These are phyloP conservation scores for Cephalotes varians DNA, from an alignment of 2,888 invertebrate species.

Conservation along the genomic window DNA sequence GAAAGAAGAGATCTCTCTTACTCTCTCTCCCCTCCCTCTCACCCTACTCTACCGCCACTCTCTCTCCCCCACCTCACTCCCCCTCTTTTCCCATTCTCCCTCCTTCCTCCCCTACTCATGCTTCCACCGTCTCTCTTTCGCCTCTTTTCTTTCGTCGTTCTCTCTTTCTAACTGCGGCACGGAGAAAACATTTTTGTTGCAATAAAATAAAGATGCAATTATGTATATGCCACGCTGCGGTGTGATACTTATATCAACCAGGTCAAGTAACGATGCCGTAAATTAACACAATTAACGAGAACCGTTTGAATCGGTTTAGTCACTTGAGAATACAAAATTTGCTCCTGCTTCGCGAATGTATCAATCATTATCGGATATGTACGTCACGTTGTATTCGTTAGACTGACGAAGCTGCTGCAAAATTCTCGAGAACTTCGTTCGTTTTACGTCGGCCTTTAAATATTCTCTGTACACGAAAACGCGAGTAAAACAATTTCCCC, in stretches of 20 bases:
- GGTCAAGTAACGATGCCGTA: not conserved
- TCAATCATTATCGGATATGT: not conserved
- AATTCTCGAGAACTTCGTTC: not conserved
- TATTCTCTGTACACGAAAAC: not conserved
- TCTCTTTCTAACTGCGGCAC: not conserved
- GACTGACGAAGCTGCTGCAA: not conserved
- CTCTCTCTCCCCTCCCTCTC: not conserved
- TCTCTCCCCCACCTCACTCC: not conserved
- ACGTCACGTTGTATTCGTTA: not conserved
- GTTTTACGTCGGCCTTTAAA: not conserved
- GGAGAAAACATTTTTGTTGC: not conserved
- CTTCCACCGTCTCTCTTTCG: not conserved
- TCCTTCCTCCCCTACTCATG: too few relatives aligned
- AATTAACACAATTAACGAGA: not conserved
- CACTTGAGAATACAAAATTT: not conserved
- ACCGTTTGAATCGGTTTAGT: not conserved
- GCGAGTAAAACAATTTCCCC: conserved; percentile 1
- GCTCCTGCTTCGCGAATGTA: not conserved
- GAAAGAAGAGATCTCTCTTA: not conserved
- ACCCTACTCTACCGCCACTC: not conserved
- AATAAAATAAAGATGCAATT: not conserved
- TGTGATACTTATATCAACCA: not conserved
- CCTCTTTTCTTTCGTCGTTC: not conserved
- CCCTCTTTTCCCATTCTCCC: too few relatives aligned
- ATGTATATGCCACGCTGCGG: not conserved